A percentile compares a stretch with the other conserved stretches of the same genome.
These are phyloP conservation scores for Ptychobarbus kaznakovi DNA, from an alignment of 2,797 vertebrate species.

Conservation along the genomic window DNA sequence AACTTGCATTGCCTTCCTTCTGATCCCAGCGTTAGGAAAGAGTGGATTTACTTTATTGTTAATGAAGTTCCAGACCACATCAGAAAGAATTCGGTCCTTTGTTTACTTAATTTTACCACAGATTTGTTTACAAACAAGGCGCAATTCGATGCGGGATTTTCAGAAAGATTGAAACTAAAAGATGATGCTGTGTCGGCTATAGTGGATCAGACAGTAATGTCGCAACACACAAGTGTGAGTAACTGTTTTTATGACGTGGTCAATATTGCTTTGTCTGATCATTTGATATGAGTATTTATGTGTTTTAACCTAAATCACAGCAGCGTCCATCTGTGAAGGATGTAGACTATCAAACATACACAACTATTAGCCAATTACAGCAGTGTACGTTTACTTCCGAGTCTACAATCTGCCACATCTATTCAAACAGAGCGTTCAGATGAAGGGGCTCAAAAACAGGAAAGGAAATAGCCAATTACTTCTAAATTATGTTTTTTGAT, in stretches of 20 bases:
- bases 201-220: neutral
- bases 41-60: neutral
- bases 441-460: neutral
- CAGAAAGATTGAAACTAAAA: neutral
- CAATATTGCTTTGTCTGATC: neutral
- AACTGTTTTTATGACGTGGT: neutral
- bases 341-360: neutral
- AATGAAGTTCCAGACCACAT: neutral
- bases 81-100: neutral
- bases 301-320: neutral
- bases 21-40: neutral
- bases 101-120: neutral
- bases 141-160: neutral
- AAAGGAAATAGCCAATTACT: neutral
- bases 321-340: neutral
- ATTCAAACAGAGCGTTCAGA: neutral
- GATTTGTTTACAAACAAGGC: no score
- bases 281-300: neutral
- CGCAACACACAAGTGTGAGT: neutral
- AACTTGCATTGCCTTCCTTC: neutral
- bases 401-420: neutral
- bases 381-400: neutral
- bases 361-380: neutral
- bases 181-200: neutral
- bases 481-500: neutral